Base-by-base conservation (phyloP, 2,113 vertebrate species). In the Crocuta crocuta region DNA sequence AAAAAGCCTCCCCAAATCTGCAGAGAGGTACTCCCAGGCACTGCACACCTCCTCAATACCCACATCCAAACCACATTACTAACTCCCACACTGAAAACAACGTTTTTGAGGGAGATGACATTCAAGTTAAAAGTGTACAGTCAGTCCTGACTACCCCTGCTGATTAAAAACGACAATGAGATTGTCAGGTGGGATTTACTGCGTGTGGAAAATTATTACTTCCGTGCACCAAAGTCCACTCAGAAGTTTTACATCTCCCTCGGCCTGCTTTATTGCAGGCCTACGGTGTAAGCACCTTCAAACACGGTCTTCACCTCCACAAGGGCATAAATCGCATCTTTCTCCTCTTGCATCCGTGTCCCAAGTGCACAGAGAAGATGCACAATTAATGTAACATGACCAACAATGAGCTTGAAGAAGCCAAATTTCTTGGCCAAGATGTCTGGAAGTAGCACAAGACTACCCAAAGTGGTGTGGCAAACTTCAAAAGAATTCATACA, bases 231-330 rank as follows among this genome's bases (percentile, higher is more conserved):
- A 68, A 50, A 39, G 16, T 26, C 39, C 33, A 23, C 78, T 55
- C 5, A 1, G 26, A n/a, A 63, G 63, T 4, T 33, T 8, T 28
- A 13, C 28, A 12, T 31, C 13, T 74, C 12, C 70, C 5, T 16
- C 15, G 1, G 89, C 9, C 15, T 3, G 0, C 66, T 12, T 24
- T 2, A 24, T 0, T 7, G 33, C 26, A 31, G 21, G 31, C 15
- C 53, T 24, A 28, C 17, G 7, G 5, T 26, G 26, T 33, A 12
- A 55, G 10, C 21, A 13, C 35, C 89, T 76, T 35, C 19, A 0
- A 11, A 63, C 28, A 43, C 3, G 4, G 23, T 65, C 55, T 26
- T 79, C 19, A 10, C 26, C 28, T 43, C 33, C 7, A 0, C 0
- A 11, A 53, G 24, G 6, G 35, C 48, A 43, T 45, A 2, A 7